A percentile compares a stretch with the other conserved stretches of the same genome.
Conservation (phyloP, 2,888 invertebrate genomes). For the Nemotelus nigrinus region DNA sequence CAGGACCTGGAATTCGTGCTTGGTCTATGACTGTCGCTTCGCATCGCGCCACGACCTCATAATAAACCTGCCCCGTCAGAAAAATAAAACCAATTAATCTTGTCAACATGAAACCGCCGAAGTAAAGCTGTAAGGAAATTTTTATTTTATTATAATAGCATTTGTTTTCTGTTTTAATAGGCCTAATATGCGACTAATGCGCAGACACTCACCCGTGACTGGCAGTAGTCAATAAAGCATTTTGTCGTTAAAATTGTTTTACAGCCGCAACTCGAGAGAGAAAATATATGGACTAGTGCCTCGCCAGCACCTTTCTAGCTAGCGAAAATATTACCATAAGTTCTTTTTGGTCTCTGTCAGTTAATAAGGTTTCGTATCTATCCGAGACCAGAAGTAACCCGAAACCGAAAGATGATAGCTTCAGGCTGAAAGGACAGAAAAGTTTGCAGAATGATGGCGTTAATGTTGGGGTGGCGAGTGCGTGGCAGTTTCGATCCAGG, state of each 20-base stretch:
- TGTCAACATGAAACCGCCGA: constrained; percentile 41
- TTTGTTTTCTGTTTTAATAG: constrained; percentile 26
- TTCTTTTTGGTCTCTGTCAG: constrained; percentile 19
- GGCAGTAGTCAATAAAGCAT: constrained; percentile 45
- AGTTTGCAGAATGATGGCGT: constrained; percentile 2
- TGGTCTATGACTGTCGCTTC: not conserved
- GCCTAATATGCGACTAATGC: constrained; percentile 12
- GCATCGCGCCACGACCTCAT: not conserved
- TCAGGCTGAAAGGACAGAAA: constrained; percentile 12
- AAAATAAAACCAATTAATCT: constrained; percentile 45
- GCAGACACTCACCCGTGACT: not conserved
- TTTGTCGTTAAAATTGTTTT: constrained; percentile 47
- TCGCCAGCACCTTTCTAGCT: not conserved
- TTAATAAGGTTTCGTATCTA: constrained; percentile 20
- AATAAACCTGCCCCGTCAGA: not conserved
- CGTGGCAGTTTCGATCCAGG: not conserved
- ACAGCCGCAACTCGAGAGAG: not conserved
- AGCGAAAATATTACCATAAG: not conserved
- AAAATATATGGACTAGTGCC: not conserved
- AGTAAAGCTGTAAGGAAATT: constrained; percentile 48
- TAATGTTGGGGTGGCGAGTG: not conserved
- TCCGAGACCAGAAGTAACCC: constrained; percentile 5
- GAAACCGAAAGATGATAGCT: not conserved
- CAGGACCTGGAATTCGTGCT: not conserved
- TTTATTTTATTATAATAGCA: constrained; percentile 34